These are phyloP conservation scores for Leptinotarsa tumamoca DNA, from an alignment of 2,888 invertebrate genomes.

Conservation along the genomic window DNA sequence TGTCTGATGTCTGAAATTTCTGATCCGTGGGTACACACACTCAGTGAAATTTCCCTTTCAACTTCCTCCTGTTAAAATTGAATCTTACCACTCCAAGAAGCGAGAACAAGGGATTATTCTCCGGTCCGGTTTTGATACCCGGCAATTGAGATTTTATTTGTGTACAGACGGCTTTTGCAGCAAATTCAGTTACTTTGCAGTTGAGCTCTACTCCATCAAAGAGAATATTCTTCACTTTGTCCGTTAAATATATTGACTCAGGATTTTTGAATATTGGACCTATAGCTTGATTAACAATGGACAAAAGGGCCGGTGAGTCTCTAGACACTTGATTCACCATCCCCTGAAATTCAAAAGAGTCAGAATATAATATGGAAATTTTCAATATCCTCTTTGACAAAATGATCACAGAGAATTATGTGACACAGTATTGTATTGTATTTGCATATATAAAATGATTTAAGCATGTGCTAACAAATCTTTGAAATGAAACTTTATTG, in stretches of 20 bases:
- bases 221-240: slow-evolving; percentile 77
- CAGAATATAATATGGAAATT: background rate
- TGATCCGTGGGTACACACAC: background rate
- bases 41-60: no score
- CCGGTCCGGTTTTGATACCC: slow-evolving; percentile 67
- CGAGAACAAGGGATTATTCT: slow-evolving; percentile 79
- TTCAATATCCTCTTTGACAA: no score
- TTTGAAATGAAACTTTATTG: no score
- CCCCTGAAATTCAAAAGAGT: slow-evolving; percentile 63
- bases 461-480: no score
- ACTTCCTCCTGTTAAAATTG: background rate
- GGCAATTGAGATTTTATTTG: slow-evolving; percentile 73
- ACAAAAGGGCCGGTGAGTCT: slow-evolving; percentile 76
- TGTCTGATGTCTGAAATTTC: background rate
- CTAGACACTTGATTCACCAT: slow-evolving; percentile 71
- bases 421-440: no score
- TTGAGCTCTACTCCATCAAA: slow-evolving; percentile 81
- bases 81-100: slow-evolving; percentile 77
- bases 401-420: no score
- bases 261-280: slow-evolving; percentile 77
- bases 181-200: slow-evolving; percentile 80
- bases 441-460: no score
- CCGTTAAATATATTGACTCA: slow-evolving; percentile 72
- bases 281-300: slow-evolving; percentile 76
- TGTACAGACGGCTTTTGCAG: slow-evolving; percentile 79